A percentile compares a stretch with the other conserved stretches of the same genome.
These are phyloP conservation scores for Molossus molossus DNA, from an alignment of 2,797 vertebrate species.

Conservation along the genomic window DNA sequence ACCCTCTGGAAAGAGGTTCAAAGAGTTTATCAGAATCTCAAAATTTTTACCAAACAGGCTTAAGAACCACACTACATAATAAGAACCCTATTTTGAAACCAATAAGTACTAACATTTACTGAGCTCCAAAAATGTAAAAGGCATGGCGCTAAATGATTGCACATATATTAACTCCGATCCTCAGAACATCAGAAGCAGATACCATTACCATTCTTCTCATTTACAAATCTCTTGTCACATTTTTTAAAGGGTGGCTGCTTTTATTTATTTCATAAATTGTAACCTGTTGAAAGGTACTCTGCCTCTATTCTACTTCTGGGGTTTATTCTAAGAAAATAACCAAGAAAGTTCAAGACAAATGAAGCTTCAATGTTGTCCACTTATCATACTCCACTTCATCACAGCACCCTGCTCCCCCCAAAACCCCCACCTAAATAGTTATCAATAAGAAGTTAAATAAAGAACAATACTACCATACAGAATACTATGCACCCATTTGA, in stretches of 20 bases:
- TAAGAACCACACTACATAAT: not conserved
- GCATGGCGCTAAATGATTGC: not conserved
- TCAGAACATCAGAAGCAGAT: not conserved
- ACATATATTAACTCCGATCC: not conserved
- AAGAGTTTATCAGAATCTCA: conserved; percentile 57
- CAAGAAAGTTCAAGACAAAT: conserved; percentile 2
- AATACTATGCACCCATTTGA: not conserved
- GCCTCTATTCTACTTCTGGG: not conserved
- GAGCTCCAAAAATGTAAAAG: conserved; percentile 4
- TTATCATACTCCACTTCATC: not conserved
- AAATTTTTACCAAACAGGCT: not conserved
- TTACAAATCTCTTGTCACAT: conserved; percentile 9
- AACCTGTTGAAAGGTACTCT: not conserved
- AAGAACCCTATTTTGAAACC: conserved; percentile 23
- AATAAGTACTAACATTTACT: not conserved
- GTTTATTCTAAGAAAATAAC: conserved; percentile 53
- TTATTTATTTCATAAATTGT: conserved; percentile 25
- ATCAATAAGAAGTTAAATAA: conserved; percentile 34
- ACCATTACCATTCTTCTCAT: not conserved
- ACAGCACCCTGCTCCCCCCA: not conserved
- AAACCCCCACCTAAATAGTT: not conserved
- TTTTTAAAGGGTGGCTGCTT: not conserved
- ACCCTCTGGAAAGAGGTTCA: not conserved
- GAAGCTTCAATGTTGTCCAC: not conserved
- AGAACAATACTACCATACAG: not conserved